Conservation (phyloP, 2,888 invertebrate genomes). For the Cacoxenus indagator region DNA sequence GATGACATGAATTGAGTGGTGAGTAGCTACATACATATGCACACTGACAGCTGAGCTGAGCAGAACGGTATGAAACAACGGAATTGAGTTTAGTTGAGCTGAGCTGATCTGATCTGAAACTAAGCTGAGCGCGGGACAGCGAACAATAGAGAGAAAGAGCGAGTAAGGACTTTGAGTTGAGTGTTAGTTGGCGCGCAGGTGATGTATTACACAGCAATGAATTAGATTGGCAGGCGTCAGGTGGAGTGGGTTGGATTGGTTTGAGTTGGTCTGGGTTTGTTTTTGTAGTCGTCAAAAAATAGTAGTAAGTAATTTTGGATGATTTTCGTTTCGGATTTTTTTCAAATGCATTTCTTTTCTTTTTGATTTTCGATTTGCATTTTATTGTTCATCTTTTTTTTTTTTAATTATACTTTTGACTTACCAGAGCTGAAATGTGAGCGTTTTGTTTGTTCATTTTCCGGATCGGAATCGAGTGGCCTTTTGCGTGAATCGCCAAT, state of each 20-base stretch:
- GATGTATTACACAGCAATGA: too few relatives aligned
- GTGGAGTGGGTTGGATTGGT: not conserved
- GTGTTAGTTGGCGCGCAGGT: not conserved
- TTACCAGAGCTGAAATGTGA: constrained; percentile 93
- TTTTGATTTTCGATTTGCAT: constrained; percentile 18
- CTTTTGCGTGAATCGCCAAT: constrained; percentile 90
- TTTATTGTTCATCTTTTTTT: constrained; percentile 23
- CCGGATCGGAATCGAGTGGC: constrained; percentile 86
- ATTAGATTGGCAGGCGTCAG: not conserved
- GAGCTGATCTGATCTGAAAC: not conserved
- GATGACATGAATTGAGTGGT: too few relatives aligned
- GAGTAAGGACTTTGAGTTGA: not conserved
- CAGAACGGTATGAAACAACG: too few relatives aligned
- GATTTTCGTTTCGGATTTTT: constrained; percentile 29
- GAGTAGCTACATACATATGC: constrained; percentile 24
- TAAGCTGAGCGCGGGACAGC: constrained; percentile 38
- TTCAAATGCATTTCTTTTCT: constrained; percentile 27
- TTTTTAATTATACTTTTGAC: constrained; percentile 56
- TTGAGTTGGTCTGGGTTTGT: not conserved
- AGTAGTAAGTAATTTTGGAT: constrained; percentile 31
- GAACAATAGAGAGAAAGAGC: constrained; percentile 32
- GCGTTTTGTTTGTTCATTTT: constrained; percentile 90
- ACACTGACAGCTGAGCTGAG: constrained; percentile 22
- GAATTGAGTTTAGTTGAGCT: not conserved
- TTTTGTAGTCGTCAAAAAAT: not conserved